phyloP scores from a whole-genome alignment of 2,113 vertebrate genomes.

The Anseranas semipalmata region DNA sequence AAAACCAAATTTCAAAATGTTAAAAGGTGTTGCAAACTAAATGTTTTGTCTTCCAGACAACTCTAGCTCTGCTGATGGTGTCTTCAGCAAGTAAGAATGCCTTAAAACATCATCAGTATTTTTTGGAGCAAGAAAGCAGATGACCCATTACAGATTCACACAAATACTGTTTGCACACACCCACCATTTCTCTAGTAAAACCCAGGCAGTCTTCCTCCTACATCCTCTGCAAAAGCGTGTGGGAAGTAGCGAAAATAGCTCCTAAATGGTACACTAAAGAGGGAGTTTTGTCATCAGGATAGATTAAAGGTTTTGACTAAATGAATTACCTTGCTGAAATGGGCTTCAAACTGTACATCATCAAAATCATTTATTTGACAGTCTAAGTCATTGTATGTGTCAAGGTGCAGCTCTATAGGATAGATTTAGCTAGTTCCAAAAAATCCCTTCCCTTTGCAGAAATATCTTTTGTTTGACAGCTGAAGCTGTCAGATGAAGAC shows the following conservation, averaged over 20 bases:
- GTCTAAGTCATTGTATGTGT: neutral
- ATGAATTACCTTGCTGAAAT: slow-evolving; percentile 48
- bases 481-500: neutral
- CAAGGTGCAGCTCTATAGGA: slow-evolving; percentile 27
- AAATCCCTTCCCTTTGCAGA: slow-evolving; percentile 39
- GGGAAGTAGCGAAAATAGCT: neutral
- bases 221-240: neutral
- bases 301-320: slow-evolving; percentile 61
- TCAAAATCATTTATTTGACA: slow-evolving; percentile 35
- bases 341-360: slow-evolving; percentile 17
- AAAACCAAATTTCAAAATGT: neutral
- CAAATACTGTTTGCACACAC: neutral
- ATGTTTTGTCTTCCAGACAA: neutral
- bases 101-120: neutral
- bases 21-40: neutral
- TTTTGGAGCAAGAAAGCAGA: neutral
- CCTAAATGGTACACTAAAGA: slow-evolving; percentile 25
- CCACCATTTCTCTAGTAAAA: neutral
- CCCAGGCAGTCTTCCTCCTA: neutral
- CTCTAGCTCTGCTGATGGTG: neutral
- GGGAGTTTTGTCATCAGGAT: slow-evolving; percentile 24
- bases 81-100: neutral
- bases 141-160: neutral
- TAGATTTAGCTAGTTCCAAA: neutral
- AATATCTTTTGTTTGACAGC: slow-evolving; percentile 30